These are phyloP conservation scores for Orientallactaga sibirica DNA, from an alignment of 2,797 vertebrate genomes.

Conservation along the genomic window DNA sequence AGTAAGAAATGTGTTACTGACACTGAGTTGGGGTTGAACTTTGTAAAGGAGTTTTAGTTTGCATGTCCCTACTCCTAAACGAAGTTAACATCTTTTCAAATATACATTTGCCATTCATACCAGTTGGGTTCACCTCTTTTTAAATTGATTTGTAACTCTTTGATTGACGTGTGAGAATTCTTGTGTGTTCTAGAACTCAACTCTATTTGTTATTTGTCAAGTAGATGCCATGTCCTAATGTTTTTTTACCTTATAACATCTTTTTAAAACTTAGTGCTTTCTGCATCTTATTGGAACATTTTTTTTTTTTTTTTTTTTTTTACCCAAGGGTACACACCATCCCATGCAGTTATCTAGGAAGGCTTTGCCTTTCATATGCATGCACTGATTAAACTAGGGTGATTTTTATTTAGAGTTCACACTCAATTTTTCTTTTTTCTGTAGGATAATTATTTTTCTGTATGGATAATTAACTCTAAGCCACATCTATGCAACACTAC, in stretches of 20 bases:
- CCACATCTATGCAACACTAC: not conserved
- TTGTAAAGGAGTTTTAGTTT: constrained; percentile 22
- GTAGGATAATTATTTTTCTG: not conserved
- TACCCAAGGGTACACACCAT: not conserved
- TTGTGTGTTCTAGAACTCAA: constrained; percentile 12
- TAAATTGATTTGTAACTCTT: constrained; percentile 11
- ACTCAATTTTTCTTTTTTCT: not conserved
- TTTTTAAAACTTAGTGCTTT: not conserved
- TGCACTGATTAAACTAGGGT: constrained; percentile 36
- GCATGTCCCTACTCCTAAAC: constrained; percentile 13
- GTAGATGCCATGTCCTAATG: constrained; percentile 11
- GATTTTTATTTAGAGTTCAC: constrained; percentile 33
- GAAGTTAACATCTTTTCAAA: constrained; percentile 40
- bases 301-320: constrained; percentile 19
- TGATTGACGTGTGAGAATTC: constrained; percentile 14
- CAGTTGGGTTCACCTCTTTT: not conserved
- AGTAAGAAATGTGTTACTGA: not conserved
- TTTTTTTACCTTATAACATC: constrained; percentile 35
- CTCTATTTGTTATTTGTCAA: constrained; percentile 30
- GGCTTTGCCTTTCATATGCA: not conserved
- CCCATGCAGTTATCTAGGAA: constrained; percentile 3
- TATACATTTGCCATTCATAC: not conserved
- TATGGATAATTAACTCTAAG: not conserved
- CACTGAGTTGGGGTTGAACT: not conserved
- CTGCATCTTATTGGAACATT: not conserved